phyloP scores from a whole-genome alignment of 2,797 vertebrate genomes.

The Triplophysa bombifrons region DNA sequence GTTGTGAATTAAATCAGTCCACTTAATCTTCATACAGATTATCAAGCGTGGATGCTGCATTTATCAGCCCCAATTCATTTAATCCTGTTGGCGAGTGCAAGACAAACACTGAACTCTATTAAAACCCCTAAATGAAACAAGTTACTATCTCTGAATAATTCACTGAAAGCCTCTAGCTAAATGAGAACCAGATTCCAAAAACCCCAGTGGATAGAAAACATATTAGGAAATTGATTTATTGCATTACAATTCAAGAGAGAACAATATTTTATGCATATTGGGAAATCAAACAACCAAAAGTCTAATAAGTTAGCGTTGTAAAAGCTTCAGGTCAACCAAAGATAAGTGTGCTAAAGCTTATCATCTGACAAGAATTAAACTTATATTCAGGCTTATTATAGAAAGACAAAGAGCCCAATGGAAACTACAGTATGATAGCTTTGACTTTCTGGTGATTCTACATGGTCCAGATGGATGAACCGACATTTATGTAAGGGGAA shows the following conservation, averaged over 20 bases:
- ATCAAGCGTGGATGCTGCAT: slow-evolving; percentile 51
- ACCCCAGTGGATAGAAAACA: slow-evolving; percentile 13
- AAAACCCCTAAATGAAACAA: slow-evolving; percentile 38
- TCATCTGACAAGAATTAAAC: neutral
- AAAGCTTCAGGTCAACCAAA: slow-evolving; percentile 1
- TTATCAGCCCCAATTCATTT: slow-evolving; percentile 53
- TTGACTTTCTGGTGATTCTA: slow-evolving; percentile 32
- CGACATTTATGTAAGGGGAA: slow-evolving; percentile 28
- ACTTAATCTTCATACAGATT: slow-evolving; percentile 60
- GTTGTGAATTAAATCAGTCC: slow-evolving; percentile 53
- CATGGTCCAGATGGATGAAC: slow-evolving; percentile 13
- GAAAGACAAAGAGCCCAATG: neutral
- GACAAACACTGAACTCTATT: slow-evolving; percentile 43
- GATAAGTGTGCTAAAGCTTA: neutral
- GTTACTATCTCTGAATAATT: slow-evolving; percentile 8
- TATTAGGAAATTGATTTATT: slow-evolving; percentile 30
- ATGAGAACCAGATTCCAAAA: slow-evolving; percentile 11
- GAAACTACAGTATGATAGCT: slow-evolving; percentile 3
- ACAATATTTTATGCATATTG: slow-evolving; percentile 14
- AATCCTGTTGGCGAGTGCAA: slow-evolving; percentile 41
- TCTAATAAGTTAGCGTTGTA: neutral
- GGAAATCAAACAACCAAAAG: slow-evolving; percentile 11
- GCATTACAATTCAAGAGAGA: slow-evolving; percentile 15
- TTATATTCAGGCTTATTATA: slow-evolving; percentile 9
- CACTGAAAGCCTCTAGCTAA: slow-evolving; percentile 5